Evolutionary conservation across 1,140 invertebrate genomes (phyloP), one percentile per base, ranked within the genome.

Genomic region (Epicauta chinensis): DNA sequence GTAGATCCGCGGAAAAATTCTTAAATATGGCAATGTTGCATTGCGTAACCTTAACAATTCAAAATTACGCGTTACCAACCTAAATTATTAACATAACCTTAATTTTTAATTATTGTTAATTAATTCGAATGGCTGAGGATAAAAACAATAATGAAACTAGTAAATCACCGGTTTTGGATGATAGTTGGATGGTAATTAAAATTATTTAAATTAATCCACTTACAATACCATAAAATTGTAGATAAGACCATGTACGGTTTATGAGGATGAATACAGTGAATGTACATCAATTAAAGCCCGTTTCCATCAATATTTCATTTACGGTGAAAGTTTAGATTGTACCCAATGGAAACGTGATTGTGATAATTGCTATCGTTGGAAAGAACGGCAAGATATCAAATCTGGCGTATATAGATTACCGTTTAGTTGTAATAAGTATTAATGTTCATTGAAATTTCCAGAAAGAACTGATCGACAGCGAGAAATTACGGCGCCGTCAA

Each of bases 241-340:
- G 86, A 79, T 88, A 34, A 74, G 84, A 60, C 79, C 84, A 7
- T 91, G 88, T 73, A 62, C 75, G 11, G 38, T 80, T 2, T 92
- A 92, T 66, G 77, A 83, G 58, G 85, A 86, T 48, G 89, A 92
- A 73, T 89, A 86, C 61, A 73, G 75, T 23, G 87, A 91, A 51
- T 93, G 90, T 64, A 82, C 63, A 48, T 81, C 83, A 56, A 73
- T 87, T 10, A 81, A 72, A 70, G 83, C 74, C 9, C 75, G 88
- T 56, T 90, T 93, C 67, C 82, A 95, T 68, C 91, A 94, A 68
- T 87, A 91, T 64, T 95, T 91, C 66, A 78, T 91, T 37, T 75
- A 75, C 71, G 91, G 91, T 2, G 69, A 88, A 62, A 67, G 68
- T 2, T 34, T 77, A 17, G 83, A 93, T 63, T 94, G 91, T 63